Percentiles rank a stretch among this genome's conserved stretches.
phyloP scores from a whole-genome alignment of 2,113 vertebrate genomes.

The Calyptommatus sinebrachiatus region DNA sequence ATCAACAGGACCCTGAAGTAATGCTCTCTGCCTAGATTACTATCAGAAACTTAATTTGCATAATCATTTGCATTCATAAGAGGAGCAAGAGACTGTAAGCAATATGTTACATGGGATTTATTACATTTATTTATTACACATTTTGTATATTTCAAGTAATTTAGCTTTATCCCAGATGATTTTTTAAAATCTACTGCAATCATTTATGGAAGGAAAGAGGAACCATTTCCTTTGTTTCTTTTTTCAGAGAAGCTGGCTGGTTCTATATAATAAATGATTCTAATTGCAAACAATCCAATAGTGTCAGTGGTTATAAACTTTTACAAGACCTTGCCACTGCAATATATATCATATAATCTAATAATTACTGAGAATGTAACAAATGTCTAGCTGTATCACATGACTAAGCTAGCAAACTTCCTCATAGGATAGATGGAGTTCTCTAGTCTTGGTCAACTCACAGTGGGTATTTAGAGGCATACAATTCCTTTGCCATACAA shows the following conservation, averaged over 20 bases:
- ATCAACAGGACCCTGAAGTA: not conserved
- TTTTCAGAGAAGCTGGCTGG: not conserved
- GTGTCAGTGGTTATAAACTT: too few species aligned
- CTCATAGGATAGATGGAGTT: too few species aligned
- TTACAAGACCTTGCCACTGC: too few species aligned
- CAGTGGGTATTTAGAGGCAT: too few species aligned
- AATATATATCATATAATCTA: too few species aligned
- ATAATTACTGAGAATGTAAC: too few species aligned
- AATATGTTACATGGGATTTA: slow-evolving; percentile 12
- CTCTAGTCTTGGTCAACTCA: too few species aligned
- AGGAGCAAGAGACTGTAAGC: slow-evolving; percentile 2
- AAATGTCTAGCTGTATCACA: too few species aligned
- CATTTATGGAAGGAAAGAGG: not conserved
- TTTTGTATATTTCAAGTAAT: not conserved
- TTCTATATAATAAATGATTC: not conserved
- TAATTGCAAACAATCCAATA: too few species aligned
- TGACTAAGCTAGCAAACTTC: too few species aligned
- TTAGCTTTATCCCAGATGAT: not conserved
- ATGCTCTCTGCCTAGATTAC: not conserved
- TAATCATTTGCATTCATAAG: slow-evolving; percentile 12
- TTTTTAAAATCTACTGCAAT: not conserved
- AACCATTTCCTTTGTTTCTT: not conserved
- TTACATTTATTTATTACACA: slow-evolving; percentile 1
- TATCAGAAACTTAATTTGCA: slow-evolving; percentile 11
- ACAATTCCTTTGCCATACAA: too few species aligned